Percentiles rank a stretch among this genome's conserved stretches.
Conservation (phyloP, 2,888 invertebrate species). For the Exephanes ischioxanthus region DNA sequence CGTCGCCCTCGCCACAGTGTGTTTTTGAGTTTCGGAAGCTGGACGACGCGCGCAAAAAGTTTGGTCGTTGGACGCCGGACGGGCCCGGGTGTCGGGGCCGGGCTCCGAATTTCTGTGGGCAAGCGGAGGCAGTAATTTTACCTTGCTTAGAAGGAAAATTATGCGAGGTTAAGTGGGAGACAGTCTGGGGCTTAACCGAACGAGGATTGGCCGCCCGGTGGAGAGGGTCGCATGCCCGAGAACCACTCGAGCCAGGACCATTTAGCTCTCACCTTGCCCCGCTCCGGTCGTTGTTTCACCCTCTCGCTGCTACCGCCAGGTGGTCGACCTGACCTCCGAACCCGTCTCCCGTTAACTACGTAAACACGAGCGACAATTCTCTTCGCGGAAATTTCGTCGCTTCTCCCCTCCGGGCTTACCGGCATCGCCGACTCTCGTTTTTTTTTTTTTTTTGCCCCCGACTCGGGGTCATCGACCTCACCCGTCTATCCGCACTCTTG, state of each 20-base stretch:
- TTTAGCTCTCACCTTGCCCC: conserved; percentile 66
- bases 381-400: background rate
- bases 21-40: too few species aligned
- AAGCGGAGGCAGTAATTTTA: conserved; percentile 74
- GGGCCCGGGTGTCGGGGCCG: conserved; percentile 67
- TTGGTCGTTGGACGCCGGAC: conserved; percentile 53
- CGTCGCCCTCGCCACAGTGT: too few species aligned
- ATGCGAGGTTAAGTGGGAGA: conserved; percentile 81
- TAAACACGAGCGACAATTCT: conserved; percentile 64
- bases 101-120: conserved; percentile 62
- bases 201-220: conserved; percentile 67
- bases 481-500: too few species aligned
- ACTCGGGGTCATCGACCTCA: too few species aligned
- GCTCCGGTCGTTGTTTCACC: background rate
- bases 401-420: background rate
- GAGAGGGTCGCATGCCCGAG: conserved; percentile 11
- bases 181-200: conserved; percentile 79
- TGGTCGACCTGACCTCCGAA: conserved; percentile 45
- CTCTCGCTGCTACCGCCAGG: background rate
- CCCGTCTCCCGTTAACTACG: conserved; percentile 68
- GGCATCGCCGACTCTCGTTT: background rate
- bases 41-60: background rate
- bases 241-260: conserved; percentile 72
- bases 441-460: background rate
- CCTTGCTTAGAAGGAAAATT: conserved; percentile 80